Base-by-base conservation (phyloP, 2,113 vertebrate genomes). In the Anolis carolinensis region DNA sequence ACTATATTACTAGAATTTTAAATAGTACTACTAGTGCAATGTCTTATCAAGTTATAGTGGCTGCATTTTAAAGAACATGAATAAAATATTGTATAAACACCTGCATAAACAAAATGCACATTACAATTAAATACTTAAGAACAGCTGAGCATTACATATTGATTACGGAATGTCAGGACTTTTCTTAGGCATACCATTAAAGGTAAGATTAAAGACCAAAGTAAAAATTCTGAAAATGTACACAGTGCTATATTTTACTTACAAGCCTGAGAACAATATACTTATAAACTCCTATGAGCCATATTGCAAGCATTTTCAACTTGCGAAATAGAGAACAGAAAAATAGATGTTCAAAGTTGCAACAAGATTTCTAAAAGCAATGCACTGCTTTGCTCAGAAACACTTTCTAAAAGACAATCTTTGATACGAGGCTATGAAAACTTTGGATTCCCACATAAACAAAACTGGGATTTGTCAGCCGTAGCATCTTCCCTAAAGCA, bases 21-120 rank as follows among this genome's bases (percentile, higher is more conserved):
- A 93, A 93, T 87, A 95, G 94, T 94, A 93, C 94, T 93, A 95
- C 92, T 92, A 96, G 96, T 96, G 96, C 95, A 96, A 96, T 86
- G 94, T 94, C 83, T 94, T 94, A 83, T 67, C 48, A 86, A 92
- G 93, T 94, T 92, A 86, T 39, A 95, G 94, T 95, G 95, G 95
- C 95, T 95, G 95, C 86, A 83, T 89, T 91, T 72, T 82, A 87
- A 91, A 86, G 88, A 90, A 91, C 91, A 91, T 5, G 81, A 93
- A 90, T 89, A 87, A 94, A 90, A 87, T 85, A 79, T 62, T 89
- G 84, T 84, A 91, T 88, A 93, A 93, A 96, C 95, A 94, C 89
- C 93, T 93, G 91, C 90, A 91, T 79, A 91, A 95, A 93, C 88
- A 91, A 87, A 90, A 89, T 5, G 87, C 82, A 95, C 94, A 94